Base-by-base conservation (phyloP, 2,888 invertebrate species). In the Sepiola atlantica region DNA sequence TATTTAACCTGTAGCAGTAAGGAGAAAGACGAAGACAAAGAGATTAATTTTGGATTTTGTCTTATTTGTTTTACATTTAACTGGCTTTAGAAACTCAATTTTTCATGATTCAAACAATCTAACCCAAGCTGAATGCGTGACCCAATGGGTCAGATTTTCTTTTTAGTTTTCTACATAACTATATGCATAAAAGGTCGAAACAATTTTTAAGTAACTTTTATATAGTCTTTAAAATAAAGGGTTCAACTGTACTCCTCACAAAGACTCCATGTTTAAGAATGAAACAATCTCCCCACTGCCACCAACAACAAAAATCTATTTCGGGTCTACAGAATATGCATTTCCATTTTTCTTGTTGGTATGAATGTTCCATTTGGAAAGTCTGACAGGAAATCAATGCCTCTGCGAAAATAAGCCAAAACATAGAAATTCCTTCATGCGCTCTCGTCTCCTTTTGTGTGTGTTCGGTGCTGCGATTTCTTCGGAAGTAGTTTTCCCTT, bases 291-390 rank as follows among this genome's bases (percentile, higher is more conserved):
- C 45, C 45, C 45, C 45, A 45, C 45, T 45, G 45, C 45, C 77
- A n/a, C 3, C 21, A 77, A 14, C n/a, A 77, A 21, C 14, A 77
- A 77, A 77, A 77, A 77, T n/a, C 77, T 77, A 77, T 77, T 77
- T 77, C 77, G 16, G 18, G 77, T 77, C 77, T 77, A 77, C 77
- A 77, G 77, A 77, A 77, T 77, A 77, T 77, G 77, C 77, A 77
- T n/a, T 77, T n/a, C 77, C 77, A 77, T 77, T 77, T 77, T 77
- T 77, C 77, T 77, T 77, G 77, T 77, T 77, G 77, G 32, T 77
- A 77, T 77, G 77, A 77, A 77, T 32, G 77, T 77, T 77, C 77
- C 77, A 77, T 77, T 77, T 77, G 77, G 77, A 77, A 77, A 77
- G 32, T 77, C 77, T 77, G 77, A 77, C 77, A 77, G 77, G 77